Evolutionary conservation across 1,140 invertebrate genomes (phyloP).

Genomic region (Bombus vancouverensis): DNA sequence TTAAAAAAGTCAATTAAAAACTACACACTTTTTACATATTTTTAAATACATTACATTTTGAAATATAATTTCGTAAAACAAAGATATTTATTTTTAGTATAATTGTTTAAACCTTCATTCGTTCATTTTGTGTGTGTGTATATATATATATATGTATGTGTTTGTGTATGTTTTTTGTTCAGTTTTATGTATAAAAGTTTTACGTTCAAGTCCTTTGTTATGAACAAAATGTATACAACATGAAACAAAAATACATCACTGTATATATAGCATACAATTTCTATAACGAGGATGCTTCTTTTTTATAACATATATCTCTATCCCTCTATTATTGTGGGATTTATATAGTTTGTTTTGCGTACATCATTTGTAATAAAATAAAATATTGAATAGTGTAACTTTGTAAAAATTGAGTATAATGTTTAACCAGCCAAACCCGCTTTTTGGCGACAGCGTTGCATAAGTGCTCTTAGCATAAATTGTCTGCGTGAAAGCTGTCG

Average conservation of each 20-base stretch:
- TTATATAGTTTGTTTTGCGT: slow-evolving; percentile 51
- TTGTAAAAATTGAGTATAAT: slow-evolving; percentile 16
- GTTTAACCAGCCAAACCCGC: slow-evolving; percentile 90
- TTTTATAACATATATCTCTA: slow-evolving; percentile 26
- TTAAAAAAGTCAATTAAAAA: slow-evolving; percentile 24
- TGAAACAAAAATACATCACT: slow-evolving; percentile 43
- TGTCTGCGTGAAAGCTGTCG: slow-evolving; percentile 96
- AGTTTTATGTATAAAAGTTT: slow-evolving; percentile 35
- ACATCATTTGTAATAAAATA: slow-evolving; percentile 60
- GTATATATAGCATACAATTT: slow-evolving; percentile 15
- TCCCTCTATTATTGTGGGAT: slow-evolving; percentile 40
- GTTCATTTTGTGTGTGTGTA: not conserved
- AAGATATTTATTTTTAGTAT: slow-evolving; percentile 2
- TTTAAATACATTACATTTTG: slow-evolving; percentile 21
- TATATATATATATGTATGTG: not conserved
- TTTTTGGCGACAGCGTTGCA: slow-evolving; percentile 98
- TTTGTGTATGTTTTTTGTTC: slow-evolving; percentile 5
- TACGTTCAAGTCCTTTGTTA: not conserved
- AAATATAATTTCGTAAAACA: slow-evolving; percentile 39
- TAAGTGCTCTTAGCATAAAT: slow-evolving; percentile 96
- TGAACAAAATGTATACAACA: slow-evolving; percentile 24
- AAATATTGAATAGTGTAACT: slow-evolving; percentile 59
- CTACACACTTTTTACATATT: slow-evolving; percentile 13
- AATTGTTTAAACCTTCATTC: slow-evolving; percentile 3
- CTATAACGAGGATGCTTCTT: not conserved